Conservation (phyloP, 2,888 invertebrate species). For the Abrostola triplasia region DNA sequence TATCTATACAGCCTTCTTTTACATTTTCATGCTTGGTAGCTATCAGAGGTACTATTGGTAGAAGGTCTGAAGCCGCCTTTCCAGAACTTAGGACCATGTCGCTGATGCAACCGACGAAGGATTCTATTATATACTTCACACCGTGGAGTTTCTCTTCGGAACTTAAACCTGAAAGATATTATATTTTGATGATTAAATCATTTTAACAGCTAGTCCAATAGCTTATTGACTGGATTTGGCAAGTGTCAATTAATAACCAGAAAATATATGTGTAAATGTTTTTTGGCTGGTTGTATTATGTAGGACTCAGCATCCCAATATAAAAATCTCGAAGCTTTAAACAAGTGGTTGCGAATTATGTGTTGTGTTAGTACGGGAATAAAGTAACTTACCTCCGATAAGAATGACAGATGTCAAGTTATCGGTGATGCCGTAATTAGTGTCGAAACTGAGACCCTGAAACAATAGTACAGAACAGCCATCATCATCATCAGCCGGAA, state of each 20-base stretch:
- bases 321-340: background rate
- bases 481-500: too few species aligned
- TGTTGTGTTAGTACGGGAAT: slow-evolving; percentile 8
- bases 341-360: background rate
- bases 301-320: too few species aligned
- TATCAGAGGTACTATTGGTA: slow-evolving; percentile 94
- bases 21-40: slow-evolving; percentile 97
- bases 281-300: too few species aligned
- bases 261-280: background rate
- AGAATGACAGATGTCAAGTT: slow-evolving; percentile 96
- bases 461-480: slow-evolving; percentile 56
- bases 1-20: slow-evolving; percentile 95
- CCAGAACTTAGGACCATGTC: slow-evolving; percentile 95
- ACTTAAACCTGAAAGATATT: slow-evolving; percentile 91
- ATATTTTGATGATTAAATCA: background rate
- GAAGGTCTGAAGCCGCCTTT: slow-evolving; percentile 94
- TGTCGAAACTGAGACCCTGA: slow-evolving; percentile 93
- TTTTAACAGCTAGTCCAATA: background rate
- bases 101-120: slow-evolving; percentile 96
- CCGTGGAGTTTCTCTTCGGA: slow-evolving; percentile 96
- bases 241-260: background rate
- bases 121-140: slow-evolving; percentile 97
- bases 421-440: slow-evolving; percentile 95
- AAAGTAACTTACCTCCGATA: slow-evolving; percentile 92
- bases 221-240: background rate